A percentile compares a stretch with the other conserved stretches of the same genome.
Evolutionary conservation across 1,140 invertebrate species (phyloP).

Genomic region (Drosophila biarmipes): DNA sequence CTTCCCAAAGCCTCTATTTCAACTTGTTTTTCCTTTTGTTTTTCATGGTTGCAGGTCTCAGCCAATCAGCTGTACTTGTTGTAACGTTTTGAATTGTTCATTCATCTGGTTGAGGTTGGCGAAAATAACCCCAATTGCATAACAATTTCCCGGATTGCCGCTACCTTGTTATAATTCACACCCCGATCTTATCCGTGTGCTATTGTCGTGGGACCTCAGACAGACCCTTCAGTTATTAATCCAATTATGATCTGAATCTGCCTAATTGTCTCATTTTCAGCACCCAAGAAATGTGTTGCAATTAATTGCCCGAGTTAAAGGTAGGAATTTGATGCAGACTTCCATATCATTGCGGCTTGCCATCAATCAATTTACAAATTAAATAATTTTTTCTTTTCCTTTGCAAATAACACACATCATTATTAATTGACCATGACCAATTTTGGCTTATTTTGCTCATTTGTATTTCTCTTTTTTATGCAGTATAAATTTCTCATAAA

Average conservation of each 20-base stretch:
- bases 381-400: constrained; percentile 5
- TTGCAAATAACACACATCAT: constrained; percentile 29
- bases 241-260: constrained; percentile 14
- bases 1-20: background rate
- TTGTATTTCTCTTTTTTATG: constrained; percentile 18
- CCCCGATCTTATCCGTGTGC: background rate
- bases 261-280: constrained; percentile 2
- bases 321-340: constrained; percentile 6
- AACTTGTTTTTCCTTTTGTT: constrained; percentile 13
- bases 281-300: constrained; percentile 8
- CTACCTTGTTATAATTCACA: constrained; percentile 36
- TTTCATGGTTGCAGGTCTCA: constrained; percentile 43
- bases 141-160: constrained; percentile 32
- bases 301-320: background rate
- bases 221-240: constrained; percentile 7
- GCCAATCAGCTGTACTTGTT: constrained; percentile 46
- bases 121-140: constrained; percentile 48
- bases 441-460: constrained; percentile 4
- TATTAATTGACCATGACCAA: constrained; percentile 47
- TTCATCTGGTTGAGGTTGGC: constrained; percentile 12
- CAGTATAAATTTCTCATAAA: constrained; percentile 6
- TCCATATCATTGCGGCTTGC: constrained; percentile 15
- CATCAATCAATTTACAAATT: constrained; percentile 17
- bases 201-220: constrained; percentile 6
- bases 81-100: constrained; percentile 17